These are phyloP conservation scores for Thaleichthys pacificus DNA, from an alignment of 2,797 vertebrate species.

Conservation along the genomic window DNA sequence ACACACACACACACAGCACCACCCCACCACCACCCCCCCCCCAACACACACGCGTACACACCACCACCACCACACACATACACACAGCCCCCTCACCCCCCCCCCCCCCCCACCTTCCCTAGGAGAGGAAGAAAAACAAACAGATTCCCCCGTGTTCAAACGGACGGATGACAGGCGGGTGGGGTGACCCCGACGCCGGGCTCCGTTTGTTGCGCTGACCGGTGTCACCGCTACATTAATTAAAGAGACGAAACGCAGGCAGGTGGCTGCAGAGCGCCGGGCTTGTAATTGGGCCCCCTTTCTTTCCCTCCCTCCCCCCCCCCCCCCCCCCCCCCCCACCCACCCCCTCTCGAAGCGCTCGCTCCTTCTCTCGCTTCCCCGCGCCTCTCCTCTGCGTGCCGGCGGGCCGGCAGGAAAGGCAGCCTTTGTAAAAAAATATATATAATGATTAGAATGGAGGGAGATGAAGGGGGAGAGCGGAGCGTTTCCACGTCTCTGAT, in stretches of 20 bases:
- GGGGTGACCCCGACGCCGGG: constrained; percentile 83
- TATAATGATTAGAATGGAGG: constrained; percentile 91
- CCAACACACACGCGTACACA: too few relatives aligned
- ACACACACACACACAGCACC: constrained; percentile 20
- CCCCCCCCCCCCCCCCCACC: constrained; percentile 74
- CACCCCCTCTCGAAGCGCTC: constrained; percentile 69
- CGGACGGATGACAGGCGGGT: constrained; percentile 81
- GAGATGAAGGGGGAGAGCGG: constrained; percentile 70
- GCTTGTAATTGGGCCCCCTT: constrained; percentile 96
- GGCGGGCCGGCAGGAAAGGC: constrained; percentile 91
- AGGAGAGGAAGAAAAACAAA: constrained; percentile 82
- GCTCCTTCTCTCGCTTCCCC: constrained; percentile 43
- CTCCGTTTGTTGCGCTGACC: constrained; percentile 91
- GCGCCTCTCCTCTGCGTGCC: constrained; percentile 85
- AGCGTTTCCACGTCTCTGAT: constrained; percentile 74
- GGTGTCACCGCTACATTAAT: constrained; percentile 92
- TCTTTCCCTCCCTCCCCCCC: constrained; percentile 43
- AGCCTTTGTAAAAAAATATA: constrained; percentile 83
- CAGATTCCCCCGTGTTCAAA: constrained; percentile 83
- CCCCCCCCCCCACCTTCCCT: constrained; percentile 39
- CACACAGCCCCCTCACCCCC: too few relatives aligned
- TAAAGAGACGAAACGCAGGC: constrained; percentile 91
- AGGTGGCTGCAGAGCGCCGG: constrained; percentile 91
- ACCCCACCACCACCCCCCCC: too few relatives aligned
- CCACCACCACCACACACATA: too few relatives aligned